Evolutionary conservation across 2,888 invertebrate genomes (phyloP).

Genomic region (Synanthedon formicaeformis): DNA sequence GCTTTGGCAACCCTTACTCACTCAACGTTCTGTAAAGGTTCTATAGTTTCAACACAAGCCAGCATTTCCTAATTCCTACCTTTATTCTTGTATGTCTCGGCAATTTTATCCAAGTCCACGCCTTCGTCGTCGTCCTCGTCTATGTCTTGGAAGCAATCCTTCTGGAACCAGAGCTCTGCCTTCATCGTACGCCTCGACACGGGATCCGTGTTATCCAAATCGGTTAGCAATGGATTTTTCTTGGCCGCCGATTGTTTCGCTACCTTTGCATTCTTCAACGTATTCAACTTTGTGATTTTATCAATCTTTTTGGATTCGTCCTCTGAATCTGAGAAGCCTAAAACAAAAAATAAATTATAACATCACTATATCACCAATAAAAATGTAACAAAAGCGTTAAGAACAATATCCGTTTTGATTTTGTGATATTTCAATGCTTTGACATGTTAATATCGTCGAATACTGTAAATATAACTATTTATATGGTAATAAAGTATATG

Average conservation of each 20-base stretch:
- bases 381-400: no score
- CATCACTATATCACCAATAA: no score
- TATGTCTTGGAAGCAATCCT: conserved; percentile 84
- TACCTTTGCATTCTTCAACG: conserved; percentile 42
- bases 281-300: conserved; percentile 52
- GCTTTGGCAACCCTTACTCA: no score
- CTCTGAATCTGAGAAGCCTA: conserved; percentile 77
- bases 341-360: conserved; percentile 10
- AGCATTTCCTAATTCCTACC: conserved; percentile 55
- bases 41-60: no score
- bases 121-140: conserved; percentile 89
- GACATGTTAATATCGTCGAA: no score
- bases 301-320: conserved; percentile 50
- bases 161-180: conserved; percentile 89
- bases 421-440: no score
- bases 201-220: conserved; percentile 81
- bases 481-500: no score
- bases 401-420: no score
- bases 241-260: conserved; percentile 37
- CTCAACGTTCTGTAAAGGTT: background rate
- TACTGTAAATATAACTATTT: no score
- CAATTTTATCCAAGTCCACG: conserved; percentile 85
- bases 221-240: conserved; percentile 81
- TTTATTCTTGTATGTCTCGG: conserved; percentile 77
- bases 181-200: conserved; percentile 80